A percentile compares a stretch with the other conserved stretches of the same genome.
phyloP scores from a whole-genome alignment of 2,797 vertebrate species.

The Channa striata region DNA sequence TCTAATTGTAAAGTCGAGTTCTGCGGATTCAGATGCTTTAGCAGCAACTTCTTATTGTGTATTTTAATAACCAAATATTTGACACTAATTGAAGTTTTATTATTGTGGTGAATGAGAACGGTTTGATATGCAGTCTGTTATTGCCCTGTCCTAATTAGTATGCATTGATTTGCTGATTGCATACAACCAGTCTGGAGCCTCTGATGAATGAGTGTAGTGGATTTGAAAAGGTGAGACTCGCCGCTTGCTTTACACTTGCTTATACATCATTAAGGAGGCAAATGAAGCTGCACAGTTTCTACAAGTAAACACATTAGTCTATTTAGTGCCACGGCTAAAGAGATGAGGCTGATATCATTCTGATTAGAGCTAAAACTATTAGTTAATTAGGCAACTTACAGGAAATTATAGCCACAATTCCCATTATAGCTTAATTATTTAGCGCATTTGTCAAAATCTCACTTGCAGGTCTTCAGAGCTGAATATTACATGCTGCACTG shows the following conservation, averaged over 20 bases:
- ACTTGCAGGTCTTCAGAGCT: not conserved
- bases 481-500: not conserved
- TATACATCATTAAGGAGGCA: not conserved
- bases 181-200: slow-evolving; percentile 3
- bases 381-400: not conserved
- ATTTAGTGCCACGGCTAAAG: not conserved
- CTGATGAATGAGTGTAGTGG: slow-evolving; percentile 17
- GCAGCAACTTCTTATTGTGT: not conserved
- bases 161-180: not conserved
- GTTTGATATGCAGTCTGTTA: not conserved
- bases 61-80: not conserved
- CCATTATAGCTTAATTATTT: not conserved
- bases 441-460: no score
- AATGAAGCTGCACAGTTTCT: slow-evolving; percentile 4
- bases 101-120: slow-evolving; percentile 2
- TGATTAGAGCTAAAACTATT: not conserved
- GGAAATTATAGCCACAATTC: not conserved
- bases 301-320: not conserved
- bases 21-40: slow-evolving; percentile 13
- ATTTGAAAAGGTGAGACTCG: slow-evolving; percentile 12
- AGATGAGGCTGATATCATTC: not conserved
- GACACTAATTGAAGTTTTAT: not conserved
- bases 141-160: not conserved
- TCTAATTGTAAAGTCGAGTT: slow-evolving; percentile 30
- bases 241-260: not conserved